phyloP scores from a whole-genome alignment of 2,113 vertebrate species.

The Perca fluviatilis region DNA sequence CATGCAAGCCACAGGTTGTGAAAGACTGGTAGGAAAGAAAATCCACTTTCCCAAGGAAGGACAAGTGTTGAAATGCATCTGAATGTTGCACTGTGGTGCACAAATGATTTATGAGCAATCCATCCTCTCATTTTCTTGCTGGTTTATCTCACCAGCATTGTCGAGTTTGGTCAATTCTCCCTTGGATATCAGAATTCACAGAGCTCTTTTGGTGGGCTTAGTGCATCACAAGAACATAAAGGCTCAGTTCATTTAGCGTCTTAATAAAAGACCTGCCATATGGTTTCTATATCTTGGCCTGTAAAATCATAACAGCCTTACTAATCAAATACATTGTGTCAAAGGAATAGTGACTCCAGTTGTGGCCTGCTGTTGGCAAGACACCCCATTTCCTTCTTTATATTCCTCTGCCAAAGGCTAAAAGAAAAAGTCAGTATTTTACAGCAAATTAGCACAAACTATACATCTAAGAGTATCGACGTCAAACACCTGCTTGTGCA shows the following conservation, averaged over 20 bases:
- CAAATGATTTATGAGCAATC: conserved; percentile 74
- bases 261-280: conserved; percentile 78
- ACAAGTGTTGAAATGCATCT: conserved; percentile 78
- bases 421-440: conserved; percentile 55
- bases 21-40: conserved; percentile 63
- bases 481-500: conserved; percentile 69
- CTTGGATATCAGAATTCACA: conserved; percentile 62
- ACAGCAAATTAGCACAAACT: conserved; percentile 56
- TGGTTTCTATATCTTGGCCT: conserved; percentile 70
- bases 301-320: conserved; percentile 71
- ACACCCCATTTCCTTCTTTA: conserved; percentile 47
- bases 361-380: conserved; percentile 65
- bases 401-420: conserved; percentile 55
- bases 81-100: conserved; percentile 53
- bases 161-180: conserved; percentile 47
- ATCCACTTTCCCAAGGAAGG: conserved; percentile 68
- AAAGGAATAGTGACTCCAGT: conserved; percentile 70
- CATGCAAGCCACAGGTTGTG: conserved; percentile 78
- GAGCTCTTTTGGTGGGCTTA: conserved; percentile 73
- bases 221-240: conserved; percentile 68
- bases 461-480: conserved; percentile 33
- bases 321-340: conserved; percentile 76
- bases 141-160: conserved; percentile 59
- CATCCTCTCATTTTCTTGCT: conserved; percentile 45
- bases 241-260: conserved; percentile 76